A percentile compares a stretch with the other conserved stretches of the same genome.
Evolutionary conservation across 2,888 invertebrate species (phyloP).

Genomic region (Aporophyla nigra): DNA sequence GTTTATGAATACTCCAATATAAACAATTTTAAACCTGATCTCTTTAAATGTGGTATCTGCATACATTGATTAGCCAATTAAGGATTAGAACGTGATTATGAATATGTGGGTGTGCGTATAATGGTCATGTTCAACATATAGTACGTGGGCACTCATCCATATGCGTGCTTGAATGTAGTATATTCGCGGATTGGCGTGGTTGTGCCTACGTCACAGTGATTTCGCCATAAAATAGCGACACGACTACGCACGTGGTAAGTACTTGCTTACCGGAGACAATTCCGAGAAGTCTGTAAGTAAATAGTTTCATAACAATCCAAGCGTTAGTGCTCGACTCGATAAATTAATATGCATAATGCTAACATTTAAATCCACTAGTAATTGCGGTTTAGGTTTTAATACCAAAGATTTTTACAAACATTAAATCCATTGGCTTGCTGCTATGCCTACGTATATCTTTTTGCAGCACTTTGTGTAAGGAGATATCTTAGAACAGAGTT

Average conservation of each 20-base stretch:
- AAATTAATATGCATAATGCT: constrained; percentile 40
- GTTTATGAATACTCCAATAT: not conserved
- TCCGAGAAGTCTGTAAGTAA: constrained; percentile 77
- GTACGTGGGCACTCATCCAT: constrained; percentile 22
- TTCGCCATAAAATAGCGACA: constrained; percentile 72
- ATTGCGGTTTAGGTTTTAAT: constrained; percentile 9
- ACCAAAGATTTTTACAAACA: constrained; percentile 7
- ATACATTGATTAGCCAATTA: constrained; percentile 18
- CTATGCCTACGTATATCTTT: not conserved
- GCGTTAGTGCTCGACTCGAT: constrained; percentile 42
- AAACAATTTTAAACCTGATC: constrained; percentile 1
- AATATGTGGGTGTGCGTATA: constrained; percentile 13
- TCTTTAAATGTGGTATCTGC: constrained; percentile 6
- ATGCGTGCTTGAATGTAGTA: constrained; percentile 45
- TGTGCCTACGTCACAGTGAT: constrained; percentile 72
- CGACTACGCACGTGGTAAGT: constrained; percentile 76
- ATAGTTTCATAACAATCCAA: constrained; percentile 71
- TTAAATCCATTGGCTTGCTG: not conserved
- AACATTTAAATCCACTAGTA: constrained; percentile 13
- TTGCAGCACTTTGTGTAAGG: constrained; percentile 48
- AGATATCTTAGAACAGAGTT: constrained; percentile 43
- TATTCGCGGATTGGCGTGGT: constrained; percentile 53
- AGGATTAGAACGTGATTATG: constrained; percentile 27
- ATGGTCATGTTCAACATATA: constrained; percentile 15
- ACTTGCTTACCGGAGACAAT: constrained; percentile 77